A percentile compares a stretch with the other conserved stretches of the same genome.
These are phyloP conservation scores for Mactromeris polynyma DNA, from an alignment of 2,888 invertebrate genomes.

Conservation along the genomic window DNA sequence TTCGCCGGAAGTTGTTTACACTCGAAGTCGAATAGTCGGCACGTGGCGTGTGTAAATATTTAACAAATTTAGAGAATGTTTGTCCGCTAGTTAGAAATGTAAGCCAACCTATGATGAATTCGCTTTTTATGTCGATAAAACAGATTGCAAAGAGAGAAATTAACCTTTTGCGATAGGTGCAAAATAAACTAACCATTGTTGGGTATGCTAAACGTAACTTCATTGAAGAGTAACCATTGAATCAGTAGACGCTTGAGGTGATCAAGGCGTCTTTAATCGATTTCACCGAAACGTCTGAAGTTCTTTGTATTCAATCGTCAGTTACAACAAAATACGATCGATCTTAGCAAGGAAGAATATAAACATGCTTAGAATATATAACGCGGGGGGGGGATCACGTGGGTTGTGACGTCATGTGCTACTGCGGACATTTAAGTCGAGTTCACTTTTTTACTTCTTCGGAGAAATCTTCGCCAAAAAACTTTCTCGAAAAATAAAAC, in stretches of 20 bases:
- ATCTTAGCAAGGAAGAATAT: too few species aligned
- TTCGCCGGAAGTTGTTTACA: conserved; percentile 63
- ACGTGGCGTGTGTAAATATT: conserved; percentile 67
- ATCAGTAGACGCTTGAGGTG: background rate
- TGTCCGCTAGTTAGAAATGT: background rate
- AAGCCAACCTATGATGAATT: background rate
- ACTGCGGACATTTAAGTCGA: too few species aligned
- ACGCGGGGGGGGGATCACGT: too few species aligned
- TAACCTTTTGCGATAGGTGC: background rate
- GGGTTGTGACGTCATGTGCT: too few species aligned
- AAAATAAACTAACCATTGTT: background rate
- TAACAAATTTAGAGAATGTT: conserved; percentile 42
- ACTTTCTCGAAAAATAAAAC: too few species aligned
- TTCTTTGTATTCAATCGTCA: too few species aligned
- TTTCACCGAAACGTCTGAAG: too few species aligned
- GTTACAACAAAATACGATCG: too few species aligned
- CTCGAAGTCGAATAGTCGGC: conserved; percentile 50
- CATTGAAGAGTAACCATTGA: background rate
- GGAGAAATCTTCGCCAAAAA: too few species aligned
- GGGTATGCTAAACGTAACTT: background rate
- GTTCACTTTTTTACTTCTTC: too few species aligned
- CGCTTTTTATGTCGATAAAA: background rate
- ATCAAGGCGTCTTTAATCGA: too few species aligned
- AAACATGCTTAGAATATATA: background rate
- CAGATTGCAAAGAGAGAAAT: background rate